A percentile compares a stretch with the other conserved stretches of the same genome.
Conservation (phyloP, 2,113 vertebrate genomes). For the Ciconia maguari region DNA sequence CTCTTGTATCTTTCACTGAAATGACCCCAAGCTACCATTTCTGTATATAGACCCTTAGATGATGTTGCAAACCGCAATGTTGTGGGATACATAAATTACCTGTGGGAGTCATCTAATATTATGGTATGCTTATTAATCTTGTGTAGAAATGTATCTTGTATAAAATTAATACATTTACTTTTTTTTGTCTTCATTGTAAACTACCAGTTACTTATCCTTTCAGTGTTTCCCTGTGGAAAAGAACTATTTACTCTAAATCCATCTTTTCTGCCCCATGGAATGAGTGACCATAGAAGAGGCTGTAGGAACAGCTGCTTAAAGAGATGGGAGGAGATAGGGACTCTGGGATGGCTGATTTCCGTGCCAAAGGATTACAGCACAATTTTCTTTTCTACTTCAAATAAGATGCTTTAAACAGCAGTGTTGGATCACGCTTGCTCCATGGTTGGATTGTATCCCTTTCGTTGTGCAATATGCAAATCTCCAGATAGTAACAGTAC, state of each 20-base stretch:
- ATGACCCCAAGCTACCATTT: not conserved
- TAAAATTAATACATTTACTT: not conserved
- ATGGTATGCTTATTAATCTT: not conserved
- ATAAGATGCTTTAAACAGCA: not conserved
- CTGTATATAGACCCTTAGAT: not conserved
- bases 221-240: not conserved
- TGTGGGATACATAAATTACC: not conserved
- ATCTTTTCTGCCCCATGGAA: not conserved
- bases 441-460: not conserved
- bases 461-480: not conserved
- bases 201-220: not conserved
- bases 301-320: not conserved
- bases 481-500: not conserved
- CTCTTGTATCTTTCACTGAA: not conserved
- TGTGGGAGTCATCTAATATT: not conserved
- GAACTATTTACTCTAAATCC: not conserved
- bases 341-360: not conserved
- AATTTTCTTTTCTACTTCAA: not conserved
- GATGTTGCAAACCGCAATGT: not conserved
- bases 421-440: not conserved
- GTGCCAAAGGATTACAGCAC: not conserved
- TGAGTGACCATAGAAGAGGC: not conserved
- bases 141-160: not conserved
- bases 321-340: not conserved
- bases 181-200: not conserved